Evolutionary conservation across 2,888 invertebrate genomes (phyloP).

Genomic region (Xestobium rufovillosum): DNA sequence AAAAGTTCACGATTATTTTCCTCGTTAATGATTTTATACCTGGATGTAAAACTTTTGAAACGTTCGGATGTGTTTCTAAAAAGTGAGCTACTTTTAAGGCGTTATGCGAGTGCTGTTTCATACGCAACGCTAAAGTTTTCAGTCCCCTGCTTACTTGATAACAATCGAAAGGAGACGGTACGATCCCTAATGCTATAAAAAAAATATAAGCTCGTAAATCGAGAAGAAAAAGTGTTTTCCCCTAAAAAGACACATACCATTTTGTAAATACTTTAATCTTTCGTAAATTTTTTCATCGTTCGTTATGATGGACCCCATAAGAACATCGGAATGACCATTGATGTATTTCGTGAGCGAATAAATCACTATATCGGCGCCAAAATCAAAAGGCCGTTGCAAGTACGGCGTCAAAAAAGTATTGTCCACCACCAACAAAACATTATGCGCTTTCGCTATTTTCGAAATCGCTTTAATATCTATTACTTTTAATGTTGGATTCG

Average conservation of each 20-base stretch:
- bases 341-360: constrained; percentile 97
- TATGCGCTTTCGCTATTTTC: constrained; percentile 52
- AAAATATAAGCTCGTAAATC: constrained; percentile 16
- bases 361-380: constrained; percentile 85
- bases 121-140: constrained; percentile 86
- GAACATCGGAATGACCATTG: constrained; percentile 95
- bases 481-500: constrained; percentile 91
- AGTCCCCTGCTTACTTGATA: constrained; percentile 86
- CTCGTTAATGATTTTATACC: no score
- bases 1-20: no score
- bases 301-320: constrained; percentile 86
- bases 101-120: constrained; percentile 82
- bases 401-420: constrained; percentile 92
- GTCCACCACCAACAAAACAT: constrained; percentile 74
- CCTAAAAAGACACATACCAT: constrained; percentile 50
- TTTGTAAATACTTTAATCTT: constrained; percentile 77
- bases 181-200: constrained; percentile 70
- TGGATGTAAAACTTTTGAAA: constrained; percentile 78
- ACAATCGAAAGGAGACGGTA: constrained; percentile 96
- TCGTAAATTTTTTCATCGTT: constrained; percentile 65
- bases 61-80: constrained; percentile 70
- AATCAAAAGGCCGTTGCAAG: constrained; percentile 80
- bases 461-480: constrained; percentile 71
- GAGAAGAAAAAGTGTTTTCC: neutral
- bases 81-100: constrained; percentile 71